Evolutionary conservation across 2,888 invertebrate species (phyloP), one percentile per base, ranked within the genome.

Genomic region (Patella pellucida): DNA sequence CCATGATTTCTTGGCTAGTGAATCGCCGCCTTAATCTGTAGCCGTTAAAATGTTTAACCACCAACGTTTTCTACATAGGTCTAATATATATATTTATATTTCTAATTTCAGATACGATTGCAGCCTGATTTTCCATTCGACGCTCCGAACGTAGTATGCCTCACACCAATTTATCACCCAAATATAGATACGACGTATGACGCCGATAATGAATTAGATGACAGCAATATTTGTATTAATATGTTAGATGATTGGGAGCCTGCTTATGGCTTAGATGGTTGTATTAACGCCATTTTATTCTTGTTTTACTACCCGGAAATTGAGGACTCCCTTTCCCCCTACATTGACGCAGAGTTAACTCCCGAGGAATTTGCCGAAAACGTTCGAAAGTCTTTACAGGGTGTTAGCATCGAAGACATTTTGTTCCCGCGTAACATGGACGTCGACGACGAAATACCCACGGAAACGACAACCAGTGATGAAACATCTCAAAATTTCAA

Each of bases 61-160:
- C 41, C 41, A 0, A 41, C 41, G 41, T 41, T 41, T 41, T 41
- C 5, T 41, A 9, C 41, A 41, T 41, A 41, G 9, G 41, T 9
- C 41, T 41, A 41, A 41, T 41, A 41, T 15, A 2, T 31, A n/a
- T 27, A n/a, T n/a, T n/a, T 69, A 54, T 23, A 68, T 14, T 75
- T 97, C 97, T 92, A 93, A 95, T 87, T 97, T 97, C 93, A 97
- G 96, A 92, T 97, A 96, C 93, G 95, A 93, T 95, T 97, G 89
- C 96, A 96, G 86, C 96, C 96, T 87, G 96, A 95, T 92, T 98
- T 97, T 92, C 97, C 98, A 62, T 96, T 97, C 87, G 96, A 97
- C 91, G 96, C 97, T 70, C 98, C 98, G 52, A 96, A 96, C 92
- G 97, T 98, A 54, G 97, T 97, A 91, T 98, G 97, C 92, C 96